These are phyloP conservation scores for Ondatra zibethicus DNA, from an alignment of 2,113 vertebrate species.

Conservation along the genomic window DNA sequence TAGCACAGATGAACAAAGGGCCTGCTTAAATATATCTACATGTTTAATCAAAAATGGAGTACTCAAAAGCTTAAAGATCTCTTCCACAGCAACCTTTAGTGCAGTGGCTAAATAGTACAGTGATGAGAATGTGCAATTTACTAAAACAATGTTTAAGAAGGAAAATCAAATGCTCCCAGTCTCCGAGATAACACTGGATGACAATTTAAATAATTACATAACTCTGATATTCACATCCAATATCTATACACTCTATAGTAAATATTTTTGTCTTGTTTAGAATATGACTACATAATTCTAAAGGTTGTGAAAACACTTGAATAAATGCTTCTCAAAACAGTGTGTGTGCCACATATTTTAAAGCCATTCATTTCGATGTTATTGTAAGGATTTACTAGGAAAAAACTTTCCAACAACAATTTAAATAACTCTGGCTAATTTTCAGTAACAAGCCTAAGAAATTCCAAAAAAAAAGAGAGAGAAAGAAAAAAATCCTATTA, in stretches of 20 bases:
- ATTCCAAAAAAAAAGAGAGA: neutral
- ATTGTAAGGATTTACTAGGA: neutral
- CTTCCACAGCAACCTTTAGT: neutral
- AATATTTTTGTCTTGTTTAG: neutral
- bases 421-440: neutral
- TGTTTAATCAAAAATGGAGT: slow-evolving; percentile 55
- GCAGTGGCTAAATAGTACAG: neutral
- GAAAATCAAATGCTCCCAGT: neutral
- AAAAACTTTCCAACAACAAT: neutral
- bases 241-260: neutral
- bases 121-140: neutral
- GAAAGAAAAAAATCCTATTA: neutral
- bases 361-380: neutral
- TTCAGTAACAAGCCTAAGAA: neutral
- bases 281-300: neutral
- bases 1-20: slow-evolving; percentile 56
- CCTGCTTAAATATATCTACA: neutral
- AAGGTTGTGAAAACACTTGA: neutral
- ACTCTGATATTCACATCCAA: no score
- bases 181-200: neutral
- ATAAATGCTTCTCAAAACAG: neutral
- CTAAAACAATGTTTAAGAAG: slow-evolving; percentile 15
- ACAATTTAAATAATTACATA: neutral
- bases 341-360: neutral
- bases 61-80: slow-evolving; percentile 16